Evolutionary conservation across 2,797 vertebrate species (phyloP), one percentile per base, ranked within the genome.

Genomic region (Protonibea diacanthus): DNA sequence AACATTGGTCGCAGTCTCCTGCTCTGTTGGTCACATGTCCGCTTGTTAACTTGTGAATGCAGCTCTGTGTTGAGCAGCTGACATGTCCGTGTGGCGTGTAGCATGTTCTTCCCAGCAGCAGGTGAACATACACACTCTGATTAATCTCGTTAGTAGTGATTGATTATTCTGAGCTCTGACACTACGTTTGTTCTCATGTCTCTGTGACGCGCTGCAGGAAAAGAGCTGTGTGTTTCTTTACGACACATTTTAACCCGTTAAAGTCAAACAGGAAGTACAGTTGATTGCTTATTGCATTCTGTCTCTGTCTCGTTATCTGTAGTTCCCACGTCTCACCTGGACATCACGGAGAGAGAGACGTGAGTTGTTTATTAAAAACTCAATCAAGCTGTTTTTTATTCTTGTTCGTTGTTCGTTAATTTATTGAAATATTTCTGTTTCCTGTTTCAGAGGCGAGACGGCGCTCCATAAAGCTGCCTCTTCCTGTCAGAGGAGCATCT

Each of bases 391-490:
- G 14, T n/a, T 20, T 44, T 18, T 7, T 56, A 23, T 49, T 2
- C 5, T 20, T 2, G n/a, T 29, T 29, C 6, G 5, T 23, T 25
- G 13, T 57, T 15, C 1, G 33, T 33, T 33, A 33, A 8, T 33
- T 44, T 44, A 18, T 40, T 38, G 8, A 33, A 21, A 47, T 23
- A 0, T 33, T 51, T 6, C 2, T 23, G 49, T 14, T 65, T 21
- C 72, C 59, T 44, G n/a, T 82, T 63, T 5, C 89, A 99, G 98
- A 0, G 97, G 98, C 0, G 96, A 97, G 91, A 99, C 97, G 2
- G 96, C 95, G 63, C 95, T 99, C 58, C 98, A 99, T 81, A 96
- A 97, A 83, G 97, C 98, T 0, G 98, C 97, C 1, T 91, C 96
- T 6, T 93, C 95, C 67, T 92, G 96, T 80, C 97, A 97, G 84